These are phyloP conservation scores for Acronicta leporina DNA, from an alignment of 2,888 invertebrate genomes.

Conservation along the genomic window DNA sequence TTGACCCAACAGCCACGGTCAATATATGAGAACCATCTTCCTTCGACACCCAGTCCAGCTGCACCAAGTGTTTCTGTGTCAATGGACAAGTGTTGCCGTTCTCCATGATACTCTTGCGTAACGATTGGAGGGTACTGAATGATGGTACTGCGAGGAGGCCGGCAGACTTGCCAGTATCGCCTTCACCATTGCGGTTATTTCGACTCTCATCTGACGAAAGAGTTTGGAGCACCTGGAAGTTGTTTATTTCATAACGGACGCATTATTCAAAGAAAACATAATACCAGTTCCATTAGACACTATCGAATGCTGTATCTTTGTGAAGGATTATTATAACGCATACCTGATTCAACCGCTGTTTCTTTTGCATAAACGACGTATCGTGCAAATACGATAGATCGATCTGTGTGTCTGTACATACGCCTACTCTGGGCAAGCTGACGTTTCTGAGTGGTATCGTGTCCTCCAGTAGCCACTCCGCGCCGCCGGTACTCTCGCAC, in stretches of 20 bases:
- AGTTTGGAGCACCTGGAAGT: constrained; percentile 91
- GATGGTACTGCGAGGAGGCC: constrained; percentile 96
- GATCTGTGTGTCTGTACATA: constrained; percentile 94
- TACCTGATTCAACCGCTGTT: constrained; percentile 93
- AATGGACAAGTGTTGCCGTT: constrained; percentile 97
- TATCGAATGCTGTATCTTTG: too few relatives aligned
- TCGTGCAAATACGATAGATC: constrained; percentile 95
- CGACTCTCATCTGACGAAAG: constrained; percentile 94
- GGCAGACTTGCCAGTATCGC: constrained; percentile 86
- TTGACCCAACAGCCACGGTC: constrained; percentile 98
- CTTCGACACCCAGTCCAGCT: constrained; percentile 99
- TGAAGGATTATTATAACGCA: neutral
- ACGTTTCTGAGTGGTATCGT: constrained; percentile 98
- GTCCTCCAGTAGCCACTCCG: constrained; percentile 98
- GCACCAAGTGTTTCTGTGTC: constrained; percentile 97
- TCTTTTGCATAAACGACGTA: constrained; percentile 94
- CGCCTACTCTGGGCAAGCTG: constrained; percentile 94
- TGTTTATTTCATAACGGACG: too few relatives aligned
- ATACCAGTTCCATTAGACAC: too few relatives aligned
- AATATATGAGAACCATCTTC: constrained; percentile 99
- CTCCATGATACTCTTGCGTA: constrained; percentile 96
- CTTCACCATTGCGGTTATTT: constrained; percentile 88
- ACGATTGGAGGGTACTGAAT: constrained; percentile 96
- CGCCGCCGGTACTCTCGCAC: constrained; percentile 98
- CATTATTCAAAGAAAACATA: too few relatives aligned